These are phyloP conservation scores for Clarias laeviceps DNA, from an alignment of 2,797 vertebrate genomes.

Conservation along the genomic window DNA sequence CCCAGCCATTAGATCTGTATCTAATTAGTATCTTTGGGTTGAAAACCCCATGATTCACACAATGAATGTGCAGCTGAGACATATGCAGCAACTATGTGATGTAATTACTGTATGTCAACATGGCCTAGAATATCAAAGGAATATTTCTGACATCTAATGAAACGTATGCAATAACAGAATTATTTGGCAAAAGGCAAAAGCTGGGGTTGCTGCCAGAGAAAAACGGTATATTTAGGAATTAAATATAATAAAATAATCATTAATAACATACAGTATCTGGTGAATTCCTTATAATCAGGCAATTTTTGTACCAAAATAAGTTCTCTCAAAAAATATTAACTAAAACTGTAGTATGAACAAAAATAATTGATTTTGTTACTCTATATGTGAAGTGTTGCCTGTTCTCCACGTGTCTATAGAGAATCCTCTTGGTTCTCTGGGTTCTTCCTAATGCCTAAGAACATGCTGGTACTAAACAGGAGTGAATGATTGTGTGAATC, in stretches of 20 bases:
- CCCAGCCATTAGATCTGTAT: neutral
- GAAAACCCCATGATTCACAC: neutral
- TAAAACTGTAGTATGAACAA: neutral
- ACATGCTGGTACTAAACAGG: neutral
- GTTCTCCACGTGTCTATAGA: conserved; percentile 9
- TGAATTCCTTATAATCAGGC: neutral
- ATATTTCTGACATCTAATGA: neutral
- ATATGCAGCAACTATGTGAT: neutral
- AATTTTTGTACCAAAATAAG: neutral
- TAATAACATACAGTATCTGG: neutral
- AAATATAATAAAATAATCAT: neutral
- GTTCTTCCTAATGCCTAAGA: neutral
- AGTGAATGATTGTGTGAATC: neutral
- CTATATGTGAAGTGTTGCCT: conserved; percentile 9
- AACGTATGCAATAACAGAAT: neutral
- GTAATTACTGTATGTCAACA: neutral
- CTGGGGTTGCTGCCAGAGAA: neutral
- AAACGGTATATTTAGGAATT: too few species aligned
- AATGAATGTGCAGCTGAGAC: neutral
- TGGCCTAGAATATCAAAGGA: neutral
- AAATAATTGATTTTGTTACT: neutral
- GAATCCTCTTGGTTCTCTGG: conserved; percentile 19
- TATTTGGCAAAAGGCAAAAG: neutral
- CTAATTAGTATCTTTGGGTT: neutral
- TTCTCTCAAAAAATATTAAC: neutral